A percentile compares a stretch with the other conserved stretches of the same genome.
phyloP scores from a whole-genome alignment of 2,888 invertebrate species.

The Cryptocephalus primarius region DNA sequence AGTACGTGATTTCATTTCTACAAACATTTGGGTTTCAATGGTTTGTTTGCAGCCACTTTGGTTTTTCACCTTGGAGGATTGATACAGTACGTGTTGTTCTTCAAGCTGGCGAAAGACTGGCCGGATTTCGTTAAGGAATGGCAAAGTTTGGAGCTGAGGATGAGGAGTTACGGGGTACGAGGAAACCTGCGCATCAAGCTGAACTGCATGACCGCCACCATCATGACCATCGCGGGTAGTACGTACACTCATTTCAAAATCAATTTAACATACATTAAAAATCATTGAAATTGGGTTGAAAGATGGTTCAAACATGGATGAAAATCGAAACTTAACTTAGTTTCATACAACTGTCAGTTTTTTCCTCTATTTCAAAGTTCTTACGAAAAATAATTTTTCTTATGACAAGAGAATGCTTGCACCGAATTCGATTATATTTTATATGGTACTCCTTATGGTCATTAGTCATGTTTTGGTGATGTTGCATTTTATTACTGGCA shows the following conservation, averaged over 20 bases:
- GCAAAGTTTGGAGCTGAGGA: constrained; percentile 10
- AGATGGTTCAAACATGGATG: too few species aligned
- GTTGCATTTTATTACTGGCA: too few species aligned
- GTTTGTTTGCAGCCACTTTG: neutral
- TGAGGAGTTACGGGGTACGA: constrained; percentile 11
- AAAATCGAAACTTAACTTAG: too few species aligned
- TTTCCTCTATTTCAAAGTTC: too few species aligned
- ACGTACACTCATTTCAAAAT: neutral
- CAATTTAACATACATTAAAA: too few species aligned
- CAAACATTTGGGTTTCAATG: neutral
- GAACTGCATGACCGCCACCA: constrained; percentile 1
- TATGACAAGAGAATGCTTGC: too few species aligned
- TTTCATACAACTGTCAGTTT: too few species aligned
- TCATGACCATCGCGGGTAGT: constrained; percentile 3
- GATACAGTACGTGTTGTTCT: constrained; percentile 6
- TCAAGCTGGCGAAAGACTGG: constrained; percentile 10
- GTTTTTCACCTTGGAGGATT: constrained; percentile 10
- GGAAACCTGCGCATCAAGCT: constrained; percentile 5
- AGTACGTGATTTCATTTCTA: constrained; percentile 3
- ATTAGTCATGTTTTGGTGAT: too few species aligned
- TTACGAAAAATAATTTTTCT: too few species aligned
- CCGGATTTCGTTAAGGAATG: constrained; percentile 14
- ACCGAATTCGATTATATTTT: too few species aligned
- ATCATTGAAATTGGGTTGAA: too few species aligned
- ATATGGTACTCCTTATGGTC: too few species aligned